Evolutionary conservation across 2,797 vertebrate genomes (phyloP), one percentile per base, ranked within the genome.

Genomic region (Mycteria americana): DNA sequence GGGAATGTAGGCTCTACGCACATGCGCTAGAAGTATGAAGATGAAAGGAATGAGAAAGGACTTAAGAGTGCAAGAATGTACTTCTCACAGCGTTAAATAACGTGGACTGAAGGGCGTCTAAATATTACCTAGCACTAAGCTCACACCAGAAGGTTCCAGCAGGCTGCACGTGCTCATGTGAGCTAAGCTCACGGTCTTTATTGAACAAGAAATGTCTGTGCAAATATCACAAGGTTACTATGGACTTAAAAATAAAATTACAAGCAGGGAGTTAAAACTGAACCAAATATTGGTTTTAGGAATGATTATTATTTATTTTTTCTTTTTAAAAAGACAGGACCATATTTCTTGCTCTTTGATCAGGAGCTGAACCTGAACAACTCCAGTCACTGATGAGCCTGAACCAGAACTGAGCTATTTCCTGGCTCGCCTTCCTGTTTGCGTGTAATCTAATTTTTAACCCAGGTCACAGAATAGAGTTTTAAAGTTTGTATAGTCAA

Each of bases 11-110:
- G 17, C 23, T 39, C 62, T 33, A 14, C 0, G 7, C 3, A 3
- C 6, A 1, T 39, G 53, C 6, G 4, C 16, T 82, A 10, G 0
- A 22, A 57, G 63, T 8, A 1, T 1, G 45, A 56, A 30, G 65
- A 8, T 14, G 46, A 43, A 35, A 48, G 51, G 62, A 64, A n/a
- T 53, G 74, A 53, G 72, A 70, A 57, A 25, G 48, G 51, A 27
- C 37, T 54, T 7, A 3, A 18, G 67, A 51, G 48, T 9, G 6
- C 3, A 5, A 28, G 59, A 41, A 76, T 54, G 81, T 11, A 3
- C 19, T 82, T 64, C 65, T 65, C 79, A 28, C 21, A 6, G 2
- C 59, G 56, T 39, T 5, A 33, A 50, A 41, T 54, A 62, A 45
- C 4, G 7, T 7, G 19, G 63, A 11, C 28, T 54, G 46, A n/a